phyloP scores from a whole-genome alignment of 1,140 invertebrate species.

The Lutraria rhynchaena region DNA sequence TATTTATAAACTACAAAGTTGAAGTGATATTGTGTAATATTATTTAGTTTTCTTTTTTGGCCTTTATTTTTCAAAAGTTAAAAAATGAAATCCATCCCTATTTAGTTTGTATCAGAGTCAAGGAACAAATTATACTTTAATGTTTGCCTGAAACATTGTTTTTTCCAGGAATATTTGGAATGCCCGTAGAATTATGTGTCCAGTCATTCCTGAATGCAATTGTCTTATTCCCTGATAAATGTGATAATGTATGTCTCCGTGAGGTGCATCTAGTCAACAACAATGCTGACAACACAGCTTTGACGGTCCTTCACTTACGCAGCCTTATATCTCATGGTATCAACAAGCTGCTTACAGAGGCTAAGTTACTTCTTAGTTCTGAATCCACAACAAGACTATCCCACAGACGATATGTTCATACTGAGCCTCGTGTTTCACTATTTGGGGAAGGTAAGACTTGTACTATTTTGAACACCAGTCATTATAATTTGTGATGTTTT shows the following conservation, averaged over 20 bases:
- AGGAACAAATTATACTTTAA: no score
- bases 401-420: no score
- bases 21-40: not conserved
- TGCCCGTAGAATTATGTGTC: slow-evolving; percentile 42
- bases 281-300: slow-evolving; percentile 15
- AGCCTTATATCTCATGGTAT: slow-evolving; percentile 4
- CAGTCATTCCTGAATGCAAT: slow-evolving; percentile 44
- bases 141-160: no score
- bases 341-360: not conserved
- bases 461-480: no score
- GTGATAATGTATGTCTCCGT: not conserved
- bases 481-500: no score
- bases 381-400: no score
- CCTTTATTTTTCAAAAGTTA: not conserved
- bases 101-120: no score
- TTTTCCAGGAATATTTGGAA: slow-evolving; percentile 47
- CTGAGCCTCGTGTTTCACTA: no score
- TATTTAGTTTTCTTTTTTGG: no score
- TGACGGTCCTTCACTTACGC: slow-evolving; percentile 19
- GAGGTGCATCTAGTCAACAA: slow-evolving; percentile 44
- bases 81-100: not conserved
- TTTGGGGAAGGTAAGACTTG: no score
- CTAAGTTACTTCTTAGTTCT: not conserved
- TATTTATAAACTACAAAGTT: not conserved
- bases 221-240: slow-evolving; percentile 4